Evolutionary conservation across 2,888 invertebrate species (phyloP), one percentile per base, ranked within the genome.

Genomic region (Pristionchus fissidentatus): DNA sequence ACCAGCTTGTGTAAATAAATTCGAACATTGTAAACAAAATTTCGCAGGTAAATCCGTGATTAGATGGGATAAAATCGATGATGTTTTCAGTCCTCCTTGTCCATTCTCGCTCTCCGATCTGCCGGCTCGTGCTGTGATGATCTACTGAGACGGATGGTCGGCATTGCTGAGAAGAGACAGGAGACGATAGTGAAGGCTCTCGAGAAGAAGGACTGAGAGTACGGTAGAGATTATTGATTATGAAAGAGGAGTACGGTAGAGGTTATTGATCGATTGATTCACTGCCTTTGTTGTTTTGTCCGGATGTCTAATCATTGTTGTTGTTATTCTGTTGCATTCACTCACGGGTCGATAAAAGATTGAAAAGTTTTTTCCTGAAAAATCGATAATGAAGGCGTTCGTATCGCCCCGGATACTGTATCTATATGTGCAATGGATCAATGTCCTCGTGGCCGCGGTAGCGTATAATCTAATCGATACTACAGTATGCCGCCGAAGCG

Each of bases 141-240:
- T 26, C 55, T 83, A 55, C 55, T 83, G 22, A 29, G 26, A 43
- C 52, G 55, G 3, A 73, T 83, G 83, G 55, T 73, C 0, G 26
- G 29, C 15, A 83, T 83, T 29, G 70, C 83, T 7, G 73, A 83
- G 83, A 38, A 49, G 41, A 60, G 83, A 52, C 83, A 83, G 29
- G 70, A 83, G 8, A 83, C 15, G 29, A 83, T 83, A 22, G 70
- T 83, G 38, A 55, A 35, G n/a, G 73, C 83, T n/a, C 81, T 81
- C 43, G 70, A 70, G 70, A 70, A 70, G 70, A 43, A 49, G 60
- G 79, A 79, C 19, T 79, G 43, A 55, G 26, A 46, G 7, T 78
- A 73, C 73, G 73, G 43, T 73, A 73, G 78, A 52, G 13, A 35
- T 32, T 77, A 78, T 78, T 46, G 35, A 78, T 78, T n/a, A n/a